Base-by-base conservation (phyloP, 2,113 vertebrate genomes). In the Riparia riparia region DNA sequence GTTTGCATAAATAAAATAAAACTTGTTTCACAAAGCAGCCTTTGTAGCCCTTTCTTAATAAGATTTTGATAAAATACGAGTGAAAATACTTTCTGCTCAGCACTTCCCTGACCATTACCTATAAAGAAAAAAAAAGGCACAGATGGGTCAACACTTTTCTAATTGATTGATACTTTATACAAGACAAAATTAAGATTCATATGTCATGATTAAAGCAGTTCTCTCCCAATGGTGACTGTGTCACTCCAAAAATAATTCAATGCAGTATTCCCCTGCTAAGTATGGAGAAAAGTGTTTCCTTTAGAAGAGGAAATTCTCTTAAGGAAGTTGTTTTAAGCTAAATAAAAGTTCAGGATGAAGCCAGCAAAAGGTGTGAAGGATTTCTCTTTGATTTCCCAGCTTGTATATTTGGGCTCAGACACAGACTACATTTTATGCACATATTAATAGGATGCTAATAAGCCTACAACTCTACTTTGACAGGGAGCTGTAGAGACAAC, bases 371-470 rank as follows among this genome's bases (percentile, higher is more conserved):
- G 98, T 98, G 97, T 96, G 96, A 98, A 97, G 89, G 85, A 86
- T 64, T 66, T 79, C 89, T 79, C 98, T 99, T 98, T 99, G 98
- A 98, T 98, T 98, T 95, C 89, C 77, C 95, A 69, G 84, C 88
- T 97, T 98, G 98, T 99, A 98, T 98, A 98, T 98, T 98, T 98
- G 97, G 96, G 96, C 95, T 89, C 97, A 98, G 98, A 98, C 97
- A 86, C 90, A 97, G 97, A 98, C 97, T 95, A 94, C 87, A 82
- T 95, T 91, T 92, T 92, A 98, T 98, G 98, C 96, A 93, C 98
- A 98, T 98, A 98, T 96, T 97, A 97, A 97, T 96, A 95, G 96
- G 96, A 98, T 98, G 98, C 96, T 97, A 97, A 98, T 97, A 85
- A 93, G 90, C 77, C 97, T 91, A 89, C 97, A 95, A 89, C 80